A percentile compares a stretch with the other conserved stretches of the same genome.
phyloP scores from a whole-genome alignment of 2,113 vertebrate genomes.

The Eolophus roseicapilla region DNA sequence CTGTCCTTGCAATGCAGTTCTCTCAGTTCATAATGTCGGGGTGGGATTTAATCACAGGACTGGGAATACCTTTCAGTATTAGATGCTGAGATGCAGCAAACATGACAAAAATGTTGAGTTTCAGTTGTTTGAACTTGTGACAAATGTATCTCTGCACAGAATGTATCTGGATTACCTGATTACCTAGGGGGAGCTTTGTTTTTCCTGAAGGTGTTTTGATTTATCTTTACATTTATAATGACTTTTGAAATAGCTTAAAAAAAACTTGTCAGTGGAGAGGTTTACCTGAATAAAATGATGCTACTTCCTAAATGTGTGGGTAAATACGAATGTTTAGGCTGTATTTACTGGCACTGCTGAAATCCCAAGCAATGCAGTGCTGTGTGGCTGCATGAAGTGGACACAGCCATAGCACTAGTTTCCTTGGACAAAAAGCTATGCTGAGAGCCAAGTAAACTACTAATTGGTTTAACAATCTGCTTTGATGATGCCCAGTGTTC shows the following conservation, averaged over 20 bases:
- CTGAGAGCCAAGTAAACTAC: neutral
- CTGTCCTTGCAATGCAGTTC: conserved; percentile 19
- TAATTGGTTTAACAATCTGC: neutral
- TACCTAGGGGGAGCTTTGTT: neutral
- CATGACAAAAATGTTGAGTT: neutral
- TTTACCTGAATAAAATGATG: neutral
- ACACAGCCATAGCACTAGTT: neutral
- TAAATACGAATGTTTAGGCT: neutral
- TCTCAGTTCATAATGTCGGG: neutral
- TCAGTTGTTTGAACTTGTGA: neutral
- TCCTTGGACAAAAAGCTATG: neutral
- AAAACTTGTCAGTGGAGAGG: neutral
- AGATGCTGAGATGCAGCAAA: neutral
- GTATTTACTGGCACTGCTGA: neutral
- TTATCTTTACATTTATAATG: neutral
- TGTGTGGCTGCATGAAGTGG: neutral
- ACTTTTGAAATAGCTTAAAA: neutral
- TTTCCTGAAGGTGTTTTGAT: neutral
- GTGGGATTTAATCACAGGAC: neutral
- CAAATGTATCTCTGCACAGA: neutral
- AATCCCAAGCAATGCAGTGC: neutral
- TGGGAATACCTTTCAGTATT: neutral
- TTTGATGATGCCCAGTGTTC: neutral
- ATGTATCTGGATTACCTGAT: neutral
- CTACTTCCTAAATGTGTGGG: neutral